phyloP scores from a whole-genome alignment of 1,140 invertebrate genomes.

The Zaprionus vittiger region DNA sequence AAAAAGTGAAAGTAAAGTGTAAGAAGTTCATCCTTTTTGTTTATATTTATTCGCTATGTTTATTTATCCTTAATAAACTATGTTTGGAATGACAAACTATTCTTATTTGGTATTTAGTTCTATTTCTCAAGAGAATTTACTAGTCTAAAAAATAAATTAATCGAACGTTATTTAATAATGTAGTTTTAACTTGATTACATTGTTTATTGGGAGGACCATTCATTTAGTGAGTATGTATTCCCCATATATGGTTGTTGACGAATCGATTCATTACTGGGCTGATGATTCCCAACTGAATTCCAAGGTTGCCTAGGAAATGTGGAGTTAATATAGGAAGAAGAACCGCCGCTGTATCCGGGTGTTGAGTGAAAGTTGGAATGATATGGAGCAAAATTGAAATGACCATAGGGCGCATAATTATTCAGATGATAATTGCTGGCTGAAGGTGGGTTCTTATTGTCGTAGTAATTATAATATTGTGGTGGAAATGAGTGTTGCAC shows the following conservation, averaged over 20 bases:
- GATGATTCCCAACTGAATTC: slow-evolving; percentile 67
- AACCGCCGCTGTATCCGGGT: slow-evolving; percentile 56
- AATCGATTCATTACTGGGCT: slow-evolving; percentile 60
- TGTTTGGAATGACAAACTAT: slow-evolving; percentile 52
- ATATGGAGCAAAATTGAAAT: slow-evolving; percentile 71
- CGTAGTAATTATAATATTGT: slow-evolving; percentile 77
- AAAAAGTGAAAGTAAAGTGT: not conserved
- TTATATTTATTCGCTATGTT: slow-evolving; percentile 41
- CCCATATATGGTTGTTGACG: slow-evolving; percentile 71
- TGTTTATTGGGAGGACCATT: slow-evolving; percentile 73
- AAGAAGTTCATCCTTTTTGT: slow-evolving; percentile 6
- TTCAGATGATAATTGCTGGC: slow-evolving; percentile 66
- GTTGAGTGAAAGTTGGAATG: slow-evolving; percentile 72
- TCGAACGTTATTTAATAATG: slow-evolving; percentile 36
- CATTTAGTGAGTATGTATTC: slow-evolving; percentile 66
- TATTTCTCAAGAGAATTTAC: slow-evolving; percentile 49
- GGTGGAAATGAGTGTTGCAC: slow-evolving; percentile 66
- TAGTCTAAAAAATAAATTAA: slow-evolving; percentile 52
- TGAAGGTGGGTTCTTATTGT: slow-evolving; percentile 70
- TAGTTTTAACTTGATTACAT: slow-evolving; percentile 43
- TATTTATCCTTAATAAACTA: slow-evolving; percentile 42
- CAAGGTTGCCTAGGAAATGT: slow-evolving; percentile 73
- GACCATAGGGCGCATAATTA: slow-evolving; percentile 69
- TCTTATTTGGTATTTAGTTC: slow-evolving; percentile 49
- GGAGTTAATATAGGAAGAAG: slow-evolving; percentile 67